These are phyloP conservation scores for Dryobotodes eremita DNA, from an alignment of 2,888 invertebrate genomes.

Conservation along the genomic window DNA sequence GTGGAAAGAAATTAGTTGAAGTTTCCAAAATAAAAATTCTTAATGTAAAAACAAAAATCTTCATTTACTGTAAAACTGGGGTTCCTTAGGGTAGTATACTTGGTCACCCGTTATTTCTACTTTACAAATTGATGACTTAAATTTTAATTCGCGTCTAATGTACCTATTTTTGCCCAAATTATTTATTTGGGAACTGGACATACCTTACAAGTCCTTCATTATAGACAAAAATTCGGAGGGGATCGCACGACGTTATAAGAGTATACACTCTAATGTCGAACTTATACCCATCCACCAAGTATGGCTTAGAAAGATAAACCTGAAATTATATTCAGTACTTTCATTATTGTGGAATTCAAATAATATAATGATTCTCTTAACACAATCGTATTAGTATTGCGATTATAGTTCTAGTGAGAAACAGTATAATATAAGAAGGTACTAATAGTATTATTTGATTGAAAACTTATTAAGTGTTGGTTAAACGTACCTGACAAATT, in stretches of 20 bases:
- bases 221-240: slow-evolving; percentile 96
- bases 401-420: neutral
- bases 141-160: neutral
- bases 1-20: neutral
- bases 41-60: neutral
- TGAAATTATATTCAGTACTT: slow-evolving; percentile 69
- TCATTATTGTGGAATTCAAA: neutral
- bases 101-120: neutral
- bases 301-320: slow-evolving; percentile 92
- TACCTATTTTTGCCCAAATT: neutral
- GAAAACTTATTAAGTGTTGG: neutral
- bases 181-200: neutral
- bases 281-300: slow-evolving; percentile 97
- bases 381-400: neutral
- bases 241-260: slow-evolving; percentile 97
- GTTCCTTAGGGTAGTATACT: slow-evolving; percentile 5
- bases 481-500: slow-evolving; percentile 94
- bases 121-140: neutral
- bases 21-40: neutral
- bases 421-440: neutral
- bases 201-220: slow-evolving; percentile 97
- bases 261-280: slow-evolving; percentile 97
- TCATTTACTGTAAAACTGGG: neutral
- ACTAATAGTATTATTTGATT: neutral
- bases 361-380: neutral